A percentile compares a stretch with the other conserved stretches of the same genome.
Conservation (phyloP, 1,140 invertebrate species). For the Hycleus cichorii region DNA sequence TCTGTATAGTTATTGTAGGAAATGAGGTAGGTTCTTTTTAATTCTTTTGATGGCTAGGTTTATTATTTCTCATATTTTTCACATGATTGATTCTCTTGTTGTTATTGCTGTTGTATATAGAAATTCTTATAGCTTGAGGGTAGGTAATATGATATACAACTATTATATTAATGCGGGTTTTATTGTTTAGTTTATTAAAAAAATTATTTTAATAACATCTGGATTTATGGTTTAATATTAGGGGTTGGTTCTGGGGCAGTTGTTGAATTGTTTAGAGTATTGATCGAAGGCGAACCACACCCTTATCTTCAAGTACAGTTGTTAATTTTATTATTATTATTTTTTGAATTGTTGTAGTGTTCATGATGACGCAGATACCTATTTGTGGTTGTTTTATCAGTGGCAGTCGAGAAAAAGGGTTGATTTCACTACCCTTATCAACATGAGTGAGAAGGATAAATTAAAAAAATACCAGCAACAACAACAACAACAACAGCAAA, state of each 20-base stretch:
- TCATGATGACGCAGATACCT: slow-evolving; percentile 5
- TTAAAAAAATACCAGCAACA: slow-evolving; percentile 16
- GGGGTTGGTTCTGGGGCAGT: slow-evolving; percentile 6
- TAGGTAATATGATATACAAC: slow-evolving; percentile 22
- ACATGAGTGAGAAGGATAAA: slow-evolving; percentile 27
- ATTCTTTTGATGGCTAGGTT: neutral
- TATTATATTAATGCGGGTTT: slow-evolving; percentile 19
- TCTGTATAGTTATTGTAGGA: slow-evolving; percentile 6
- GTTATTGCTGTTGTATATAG: neutral
- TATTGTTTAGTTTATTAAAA: slow-evolving; percentile 21
- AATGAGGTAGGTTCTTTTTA: slow-evolving; percentile 26
- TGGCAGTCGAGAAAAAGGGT: slow-evolving; percentile 1
- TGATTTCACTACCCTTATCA: slow-evolving; percentile 17
- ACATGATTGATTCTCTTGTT: slow-evolving; percentile 2
- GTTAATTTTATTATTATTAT: neutral
- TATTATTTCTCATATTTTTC: slow-evolving; percentile 1
- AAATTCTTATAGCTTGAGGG: slow-evolving; percentile 3
- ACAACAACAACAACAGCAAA: slow-evolving; percentile 14
- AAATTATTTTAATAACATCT: slow-evolving; percentile 16
- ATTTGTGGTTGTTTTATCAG: neutral
- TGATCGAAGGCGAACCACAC: slow-evolving; percentile 18
- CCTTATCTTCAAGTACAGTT: neutral
- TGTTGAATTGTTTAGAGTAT: slow-evolving; percentile 6
- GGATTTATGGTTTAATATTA: slow-evolving; percentile 14
- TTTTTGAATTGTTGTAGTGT: slow-evolving; percentile 7